phyloP scores from a whole-genome alignment of 2,113 vertebrate species.

The Propithecus coquereli region DNA sequence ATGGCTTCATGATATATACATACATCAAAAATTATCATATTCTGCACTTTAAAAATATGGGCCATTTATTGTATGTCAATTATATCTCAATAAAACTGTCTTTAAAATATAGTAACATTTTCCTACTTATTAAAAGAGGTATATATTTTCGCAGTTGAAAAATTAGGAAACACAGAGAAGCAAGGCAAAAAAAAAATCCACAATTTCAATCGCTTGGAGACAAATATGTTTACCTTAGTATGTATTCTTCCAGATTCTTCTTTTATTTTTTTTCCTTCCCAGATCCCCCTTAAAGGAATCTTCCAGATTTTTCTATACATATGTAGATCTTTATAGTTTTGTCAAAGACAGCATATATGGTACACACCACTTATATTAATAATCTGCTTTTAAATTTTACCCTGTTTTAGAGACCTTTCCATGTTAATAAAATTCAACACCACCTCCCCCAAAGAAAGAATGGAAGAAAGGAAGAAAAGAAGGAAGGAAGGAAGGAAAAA shows the following conservation, averaged over 20 bases:
- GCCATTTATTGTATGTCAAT: neutral
- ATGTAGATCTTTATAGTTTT: neutral
- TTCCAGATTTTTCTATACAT: too few species aligned
- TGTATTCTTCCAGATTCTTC: neutral
- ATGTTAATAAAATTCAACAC: conserved; percentile 16
- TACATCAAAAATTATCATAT: neutral
- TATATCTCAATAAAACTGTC: neutral
- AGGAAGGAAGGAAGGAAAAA: neutral
- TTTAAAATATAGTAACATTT: conserved; percentile 12
- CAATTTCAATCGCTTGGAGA: neutral
- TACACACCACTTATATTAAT: neutral
- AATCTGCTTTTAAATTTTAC: neutral
- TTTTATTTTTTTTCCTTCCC: too few species aligned
- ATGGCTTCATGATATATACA: neutral
- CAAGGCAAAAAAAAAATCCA: neutral
- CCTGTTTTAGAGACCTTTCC: conserved; percentile 17
- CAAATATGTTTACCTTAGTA: conserved; percentile 26
- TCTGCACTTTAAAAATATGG: neutral
- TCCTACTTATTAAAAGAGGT: conserved; percentile 30
- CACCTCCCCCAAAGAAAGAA: neutral
- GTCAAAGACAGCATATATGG: neutral
- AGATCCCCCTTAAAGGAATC: too few species aligned
- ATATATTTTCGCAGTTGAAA: neutral
- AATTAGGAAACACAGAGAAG: neutral
- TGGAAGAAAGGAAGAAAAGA: neutral